Evolutionary conservation across 2,113 vertebrate genomes (phyloP).

Genomic region (Calyptomena viridis): DNA sequence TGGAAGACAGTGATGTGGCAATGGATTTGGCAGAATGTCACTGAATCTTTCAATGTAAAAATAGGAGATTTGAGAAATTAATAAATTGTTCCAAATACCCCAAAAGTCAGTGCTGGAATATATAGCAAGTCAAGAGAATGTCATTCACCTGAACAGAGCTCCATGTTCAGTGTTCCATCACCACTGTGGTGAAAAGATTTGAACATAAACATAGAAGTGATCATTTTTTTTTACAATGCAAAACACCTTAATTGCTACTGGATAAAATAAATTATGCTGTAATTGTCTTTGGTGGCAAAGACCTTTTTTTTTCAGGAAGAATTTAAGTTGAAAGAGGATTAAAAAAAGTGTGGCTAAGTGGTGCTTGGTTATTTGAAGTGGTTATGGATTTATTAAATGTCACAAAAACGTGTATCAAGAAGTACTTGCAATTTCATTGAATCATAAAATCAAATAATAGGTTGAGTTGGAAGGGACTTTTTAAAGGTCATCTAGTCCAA

Average conservation of each 20-base stretch:
- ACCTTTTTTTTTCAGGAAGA: neutral
- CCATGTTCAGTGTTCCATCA: neutral
- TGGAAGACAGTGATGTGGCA: neutral
- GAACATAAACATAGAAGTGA: neutral
- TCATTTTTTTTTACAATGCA: neutral
- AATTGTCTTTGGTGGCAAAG: neutral
- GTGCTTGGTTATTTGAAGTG: neutral
- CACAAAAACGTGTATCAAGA: neutral
- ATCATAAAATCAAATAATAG: neutral
- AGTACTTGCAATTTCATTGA: neutral
- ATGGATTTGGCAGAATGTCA: neutral
- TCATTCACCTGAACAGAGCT: neutral
- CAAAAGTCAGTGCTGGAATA: neutral
- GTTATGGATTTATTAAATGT: neutral
- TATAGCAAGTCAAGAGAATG: neutral
- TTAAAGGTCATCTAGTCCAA: neutral
- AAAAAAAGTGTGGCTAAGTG: neutral
- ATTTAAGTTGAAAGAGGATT: neutral
- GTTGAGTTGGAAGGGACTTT: neutral
- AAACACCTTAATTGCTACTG: neutral
- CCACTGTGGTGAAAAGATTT: neutral
- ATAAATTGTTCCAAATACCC: neutral
- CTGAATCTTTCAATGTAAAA: neutral
- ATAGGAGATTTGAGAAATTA: neutral
- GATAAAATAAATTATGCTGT: neutral